Conservation (phyloP, 2,797 vertebrate genomes). For the Limnodromus scolopaceus region DNA sequence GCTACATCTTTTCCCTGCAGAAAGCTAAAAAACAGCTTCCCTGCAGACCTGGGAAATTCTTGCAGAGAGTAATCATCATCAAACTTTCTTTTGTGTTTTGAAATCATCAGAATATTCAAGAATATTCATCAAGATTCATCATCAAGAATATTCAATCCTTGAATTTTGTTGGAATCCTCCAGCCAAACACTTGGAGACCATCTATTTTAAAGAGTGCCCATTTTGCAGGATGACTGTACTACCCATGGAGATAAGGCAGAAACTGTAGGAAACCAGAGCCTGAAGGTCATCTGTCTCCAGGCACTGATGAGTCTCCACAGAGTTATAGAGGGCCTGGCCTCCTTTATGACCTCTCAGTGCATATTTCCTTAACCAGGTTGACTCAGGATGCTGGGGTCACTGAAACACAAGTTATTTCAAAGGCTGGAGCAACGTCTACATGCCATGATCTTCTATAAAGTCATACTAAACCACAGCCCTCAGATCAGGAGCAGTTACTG, state of each 20-base stretch:
- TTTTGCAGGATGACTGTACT: background rate
- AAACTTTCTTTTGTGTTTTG: background rate
- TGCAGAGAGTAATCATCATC: background rate
- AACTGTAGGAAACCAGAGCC: background rate
- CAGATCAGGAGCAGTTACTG: background rate
- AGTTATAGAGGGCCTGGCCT: background rate
- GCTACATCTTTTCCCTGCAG: background rate
- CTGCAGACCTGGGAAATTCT: background rate
- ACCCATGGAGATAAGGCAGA: background rate
- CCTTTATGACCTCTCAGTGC: slow-evolving; percentile 5
- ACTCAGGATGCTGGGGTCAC: slow-evolving; percentile 43
- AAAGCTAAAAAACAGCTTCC: background rate
- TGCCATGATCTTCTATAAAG: background rate
- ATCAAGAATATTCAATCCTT: no score
- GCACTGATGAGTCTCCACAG: background rate
- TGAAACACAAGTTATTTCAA: slow-evolving; percentile 2
- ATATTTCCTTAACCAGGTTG: slow-evolving; percentile 39
- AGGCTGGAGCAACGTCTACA: background rate
- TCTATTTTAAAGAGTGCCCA: background rate
- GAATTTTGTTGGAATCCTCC: background rate
- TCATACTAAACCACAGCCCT: background rate
- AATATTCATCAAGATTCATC: no score
- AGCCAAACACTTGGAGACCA: background rate
- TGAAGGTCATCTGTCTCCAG: background rate
- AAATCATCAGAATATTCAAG: background rate